Evolutionary conservation across 2,113 vertebrate genomes (phyloP), one percentile per base, ranked within the genome.

Genomic region (Corydoras sp.): DNA sequence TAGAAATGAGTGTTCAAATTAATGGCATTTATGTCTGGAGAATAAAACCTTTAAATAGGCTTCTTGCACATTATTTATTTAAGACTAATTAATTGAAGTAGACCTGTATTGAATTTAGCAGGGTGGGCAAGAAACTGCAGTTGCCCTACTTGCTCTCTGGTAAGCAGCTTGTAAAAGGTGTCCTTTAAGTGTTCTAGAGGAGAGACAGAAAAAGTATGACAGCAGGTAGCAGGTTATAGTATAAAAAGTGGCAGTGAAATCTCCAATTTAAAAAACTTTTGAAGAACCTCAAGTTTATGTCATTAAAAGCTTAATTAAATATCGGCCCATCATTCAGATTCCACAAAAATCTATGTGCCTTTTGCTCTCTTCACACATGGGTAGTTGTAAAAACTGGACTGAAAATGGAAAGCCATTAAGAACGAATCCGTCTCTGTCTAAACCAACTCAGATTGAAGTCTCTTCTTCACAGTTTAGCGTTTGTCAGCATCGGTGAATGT

Each of bases 31-130:
- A 87, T 86, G 83, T 85, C 82, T 86, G 65, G 76, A 84, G 84
- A 88, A 88, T 86, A 86, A 89, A 89, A 85, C 78, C 79, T 80
- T 79, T 82, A 85, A 89, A 87, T 83, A 83, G 83, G 79, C 76
- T 85, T 67, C 73, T 78, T 81, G 70, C 79, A 63, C 85, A 88
- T 89, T 87, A 89, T 88, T 90, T 89, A 90, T 90, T 89, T 88
- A 89, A 74, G 77, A 83, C 77, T 88, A 88, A 87, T 88, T 89
- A 88, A 89, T 82, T 87, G 79, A 86, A 88, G 82, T 83, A 84
- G 82, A 87, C 85, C 81, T 89, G 82, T 80, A 84, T 80, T 87
- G 86, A 86, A 87, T 88, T 85, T 81, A 88, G 77, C 72, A 77
- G 79, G 73, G 72, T 58, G 59, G 30, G 53, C 58, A 31, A 70